Percentiles rank a stretch among this genome's conserved stretches.
Evolutionary conservation across 2,113 vertebrate species (phyloP).

Genomic region (Corydoras maculifer): DNA sequence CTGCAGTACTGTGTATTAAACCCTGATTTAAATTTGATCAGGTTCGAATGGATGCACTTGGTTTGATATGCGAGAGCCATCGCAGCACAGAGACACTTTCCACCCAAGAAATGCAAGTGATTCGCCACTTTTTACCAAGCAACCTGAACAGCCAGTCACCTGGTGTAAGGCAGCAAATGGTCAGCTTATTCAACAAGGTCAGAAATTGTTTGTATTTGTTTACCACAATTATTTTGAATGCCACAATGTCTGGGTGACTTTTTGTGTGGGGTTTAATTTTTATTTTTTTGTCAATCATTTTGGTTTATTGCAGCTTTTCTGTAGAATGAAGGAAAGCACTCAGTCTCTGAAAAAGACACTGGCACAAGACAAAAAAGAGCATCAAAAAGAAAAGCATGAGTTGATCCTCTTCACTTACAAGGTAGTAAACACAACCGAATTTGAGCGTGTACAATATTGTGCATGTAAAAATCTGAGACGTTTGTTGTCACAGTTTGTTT

Average conservation of each 20-base stretch:
- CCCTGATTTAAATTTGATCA: constrained; percentile 36
- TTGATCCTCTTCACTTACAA: constrained; percentile 54
- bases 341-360: constrained; percentile 75
- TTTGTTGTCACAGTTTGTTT: too few relatives aligned
- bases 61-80: constrained; percentile 86
- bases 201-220: background rate
- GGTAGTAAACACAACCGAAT: background rate
- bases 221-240: background rate
- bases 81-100: constrained; percentile 83
- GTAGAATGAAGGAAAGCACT: constrained; percentile 80
- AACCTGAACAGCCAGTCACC: constrained; percentile 87
- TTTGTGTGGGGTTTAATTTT: constrained; percentile 4
- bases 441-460: too few relatives aligned
- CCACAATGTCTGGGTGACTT: background rate
- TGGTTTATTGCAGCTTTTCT: constrained; percentile 70
- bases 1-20: too few relatives aligned
- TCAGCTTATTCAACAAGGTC: constrained; percentile 90
- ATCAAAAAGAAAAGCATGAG: constrained; percentile 45
- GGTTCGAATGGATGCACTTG: constrained; percentile 91
- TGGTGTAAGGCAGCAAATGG: constrained; percentile 77
- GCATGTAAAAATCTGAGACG: too few relatives aligned
- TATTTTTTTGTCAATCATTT: background rate
- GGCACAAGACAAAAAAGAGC: constrained; percentile 58
- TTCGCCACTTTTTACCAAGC: constrained; percentile 74
- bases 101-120: constrained; percentile 77